These are phyloP conservation scores for Drosophila carrolli DNA, from an alignment of 1,140 invertebrate genomes.

Conservation along the genomic window DNA sequence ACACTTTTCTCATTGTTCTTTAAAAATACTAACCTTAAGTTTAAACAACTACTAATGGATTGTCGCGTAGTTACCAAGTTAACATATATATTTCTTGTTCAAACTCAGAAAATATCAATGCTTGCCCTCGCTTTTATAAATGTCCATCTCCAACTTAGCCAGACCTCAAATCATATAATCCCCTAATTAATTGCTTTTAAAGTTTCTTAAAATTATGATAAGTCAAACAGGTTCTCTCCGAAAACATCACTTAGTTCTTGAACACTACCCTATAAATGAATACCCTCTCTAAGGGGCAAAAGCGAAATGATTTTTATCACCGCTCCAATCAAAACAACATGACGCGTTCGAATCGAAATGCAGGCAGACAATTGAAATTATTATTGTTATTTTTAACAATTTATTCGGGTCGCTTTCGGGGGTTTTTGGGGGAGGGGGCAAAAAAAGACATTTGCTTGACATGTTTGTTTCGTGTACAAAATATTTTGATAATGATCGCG, in stretches of 20 bases:
- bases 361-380: constrained; percentile 74
- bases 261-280: constrained; percentile 35
- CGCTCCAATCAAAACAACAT: constrained; percentile 68
- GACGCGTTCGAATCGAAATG: constrained; percentile 60
- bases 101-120: not conserved
- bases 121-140: not conserved
- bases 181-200: constrained; percentile 34
- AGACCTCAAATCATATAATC: constrained; percentile 17
- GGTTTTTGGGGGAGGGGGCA: constrained; percentile 10
- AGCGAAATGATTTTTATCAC: constrained; percentile 53
- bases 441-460: constrained; percentile 72
- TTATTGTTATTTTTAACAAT: constrained; percentile 71
- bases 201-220: constrained; percentile 38
- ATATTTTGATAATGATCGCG: constrained; percentile 74
- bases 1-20: no score
- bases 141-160: not conserved
- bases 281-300: constrained; percentile 33
- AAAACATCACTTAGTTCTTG: constrained; percentile 1
- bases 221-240: constrained; percentile 48
- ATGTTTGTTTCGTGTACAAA: constrained; percentile 78
- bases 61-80: no score
- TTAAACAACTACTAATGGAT: no score
- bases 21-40: no score
- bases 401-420: constrained; percentile 41
- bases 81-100: no score